Percentiles rank a stretch among this genome's conserved stretches.
These are phyloP conservation scores for Hippocampus comes DNA, from an alignment of 2,113 vertebrate genomes.

Conservation along the genomic window DNA sequence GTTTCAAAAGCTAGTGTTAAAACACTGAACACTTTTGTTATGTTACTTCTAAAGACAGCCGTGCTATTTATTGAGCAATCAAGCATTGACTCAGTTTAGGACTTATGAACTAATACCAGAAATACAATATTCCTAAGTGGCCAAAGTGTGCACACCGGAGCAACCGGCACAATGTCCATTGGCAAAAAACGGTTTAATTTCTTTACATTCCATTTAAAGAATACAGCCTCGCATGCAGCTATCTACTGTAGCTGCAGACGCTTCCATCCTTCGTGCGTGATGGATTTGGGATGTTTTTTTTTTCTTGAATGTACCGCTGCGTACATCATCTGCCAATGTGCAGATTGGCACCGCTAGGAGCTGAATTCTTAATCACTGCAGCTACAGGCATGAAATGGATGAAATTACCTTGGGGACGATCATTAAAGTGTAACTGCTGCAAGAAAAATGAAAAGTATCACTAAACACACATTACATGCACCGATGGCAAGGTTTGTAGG, in stretches of 20 bases:
- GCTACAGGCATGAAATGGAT: slow-evolving; percentile 2
- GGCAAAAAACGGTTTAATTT: background rate
- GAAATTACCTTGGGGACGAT: background rate
- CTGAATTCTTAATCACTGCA: background rate
- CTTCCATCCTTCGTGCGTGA: background rate
- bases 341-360: background rate
- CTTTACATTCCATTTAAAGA: no score
- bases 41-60: background rate
- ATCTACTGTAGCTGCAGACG: background rate
- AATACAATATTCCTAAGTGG: background rate
- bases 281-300: background rate
- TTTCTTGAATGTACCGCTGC: background rate
- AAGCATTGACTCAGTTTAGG: background rate
- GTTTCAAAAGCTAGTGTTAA: slow-evolving; percentile 3
- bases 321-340: background rate
- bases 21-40: background rate
- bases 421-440: background rate
- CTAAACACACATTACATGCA: background rate
- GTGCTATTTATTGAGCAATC: background rate
- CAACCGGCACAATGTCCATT: background rate
- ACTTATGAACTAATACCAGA: no score
- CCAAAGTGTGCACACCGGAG: background rate
- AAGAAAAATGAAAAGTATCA: slow-evolving; percentile 1
- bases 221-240: background rate
- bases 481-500: background rate